Percentiles rank a stretch among this genome's conserved stretches.
phyloP scores from a whole-genome alignment of 2,888 invertebrate genomes.

The Sthenelais limicola region DNA sequence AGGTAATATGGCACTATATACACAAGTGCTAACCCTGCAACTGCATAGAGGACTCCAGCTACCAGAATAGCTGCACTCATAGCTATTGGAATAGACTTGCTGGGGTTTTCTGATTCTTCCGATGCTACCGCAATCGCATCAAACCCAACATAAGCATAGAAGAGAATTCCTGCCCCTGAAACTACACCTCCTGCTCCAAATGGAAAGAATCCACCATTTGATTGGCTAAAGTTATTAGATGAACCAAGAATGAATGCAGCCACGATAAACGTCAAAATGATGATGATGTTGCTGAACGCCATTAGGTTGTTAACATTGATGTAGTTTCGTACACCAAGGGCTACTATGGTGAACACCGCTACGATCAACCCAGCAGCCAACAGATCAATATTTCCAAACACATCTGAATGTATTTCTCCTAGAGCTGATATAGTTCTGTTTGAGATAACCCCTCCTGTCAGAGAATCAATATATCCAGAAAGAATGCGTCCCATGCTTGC shows the following conservation, averaged over 20 bases:
- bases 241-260: background rate
- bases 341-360: background rate
- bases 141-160: conserved; percentile 21
- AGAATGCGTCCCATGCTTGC: conserved; percentile 69
- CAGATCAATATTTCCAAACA: conserved; percentile 65
- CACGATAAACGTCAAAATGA: conserved; percentile 20
- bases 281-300: background rate
- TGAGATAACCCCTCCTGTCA: conserved; percentile 57
- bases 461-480: conserved; percentile 63
- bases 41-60: background rate
- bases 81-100: background rate
- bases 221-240: conserved; percentile 53
- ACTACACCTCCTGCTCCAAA: background rate
- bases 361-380: conserved; percentile 61
- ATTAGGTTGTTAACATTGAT: conserved; percentile 1
- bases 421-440: conserved; percentile 43
- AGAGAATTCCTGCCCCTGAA: conserved; percentile 3
- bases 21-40: background rate
- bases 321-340: background rate
- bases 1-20: background rate
- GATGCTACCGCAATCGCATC: conserved; percentile 10
- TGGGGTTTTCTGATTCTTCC: conserved; percentile 21
- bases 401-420: conserved; percentile 48
- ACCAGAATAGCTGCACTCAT: background rate
- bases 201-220: conserved; percentile 17